These are phyloP conservation scores for Argya squamiceps DNA, from an alignment of 2,797 vertebrate genomes.

Conservation along the genomic window DNA sequence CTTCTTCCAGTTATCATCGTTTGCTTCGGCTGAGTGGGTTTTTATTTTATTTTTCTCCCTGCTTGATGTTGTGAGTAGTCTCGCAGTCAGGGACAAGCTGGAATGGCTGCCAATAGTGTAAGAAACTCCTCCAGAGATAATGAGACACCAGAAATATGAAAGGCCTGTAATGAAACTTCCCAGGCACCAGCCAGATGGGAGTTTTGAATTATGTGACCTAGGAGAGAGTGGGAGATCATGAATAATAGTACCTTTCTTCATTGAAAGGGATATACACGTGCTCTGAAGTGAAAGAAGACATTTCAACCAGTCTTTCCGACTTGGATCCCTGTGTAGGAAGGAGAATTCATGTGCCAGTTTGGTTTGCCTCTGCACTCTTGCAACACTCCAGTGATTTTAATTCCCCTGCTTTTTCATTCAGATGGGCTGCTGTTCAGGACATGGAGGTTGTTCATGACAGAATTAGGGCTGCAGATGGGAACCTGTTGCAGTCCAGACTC, in stretches of 20 bases:
- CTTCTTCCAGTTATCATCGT: not conserved
- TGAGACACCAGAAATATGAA: not conserved
- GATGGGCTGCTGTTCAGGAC: not conserved
- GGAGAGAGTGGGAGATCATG: not conserved
- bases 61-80: not conserved
- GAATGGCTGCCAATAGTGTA: not conserved
- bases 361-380: not conserved
- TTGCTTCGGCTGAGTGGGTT: not conserved
- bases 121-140: constrained; percentile 23
- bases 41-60: constrained; percentile 18
- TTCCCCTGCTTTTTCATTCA: not conserved
- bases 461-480: not conserved
- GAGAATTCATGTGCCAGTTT: not conserved
- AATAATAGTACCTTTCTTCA: not conserved
- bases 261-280: rapidly evolving
- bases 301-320: not conserved
- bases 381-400: not conserved
- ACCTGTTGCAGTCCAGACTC: not conserved
- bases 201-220: constrained; percentile 12
- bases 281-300: not conserved
- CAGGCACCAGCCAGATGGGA: not conserved
- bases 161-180: not conserved
- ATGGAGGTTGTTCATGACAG: not conserved
- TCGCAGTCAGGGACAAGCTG: not conserved
- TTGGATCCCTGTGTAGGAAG: not conserved